Evolutionary conservation across 2,113 vertebrate species (phyloP).

Genomic region (Cyanistes caeruleus): DNA sequence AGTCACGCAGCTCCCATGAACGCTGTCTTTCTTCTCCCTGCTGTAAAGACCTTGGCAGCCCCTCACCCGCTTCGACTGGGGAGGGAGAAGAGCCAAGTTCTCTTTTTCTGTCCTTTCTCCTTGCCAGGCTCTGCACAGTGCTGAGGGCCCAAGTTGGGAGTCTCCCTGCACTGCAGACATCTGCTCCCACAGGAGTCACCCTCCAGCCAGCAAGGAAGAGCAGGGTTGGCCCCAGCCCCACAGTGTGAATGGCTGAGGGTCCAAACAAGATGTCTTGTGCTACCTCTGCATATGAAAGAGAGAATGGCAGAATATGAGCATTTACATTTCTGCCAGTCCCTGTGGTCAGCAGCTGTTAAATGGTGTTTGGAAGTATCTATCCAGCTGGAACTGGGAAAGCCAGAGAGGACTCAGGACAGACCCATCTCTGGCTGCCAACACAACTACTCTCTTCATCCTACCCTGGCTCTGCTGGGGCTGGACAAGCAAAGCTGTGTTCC

Average conservation of each 20-base stretch:
- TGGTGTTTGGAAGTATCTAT: background rate
- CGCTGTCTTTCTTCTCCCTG: background rate
- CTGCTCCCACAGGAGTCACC: background rate
- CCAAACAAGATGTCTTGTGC: background rate
- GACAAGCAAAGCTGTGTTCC: background rate
- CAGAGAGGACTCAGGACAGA: background rate
- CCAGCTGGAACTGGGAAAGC: background rate
- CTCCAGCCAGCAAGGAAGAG: rapidly evolving
- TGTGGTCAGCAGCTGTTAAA: constrained; percentile 4
- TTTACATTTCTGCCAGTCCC: background rate
- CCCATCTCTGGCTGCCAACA: background rate
- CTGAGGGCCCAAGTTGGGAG: background rate
- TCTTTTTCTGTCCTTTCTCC: background rate
- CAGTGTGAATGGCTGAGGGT: rapidly evolving
- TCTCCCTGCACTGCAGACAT: background rate
- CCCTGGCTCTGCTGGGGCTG: background rate
- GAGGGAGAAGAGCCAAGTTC: background rate
- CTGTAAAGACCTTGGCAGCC: constrained; percentile 3
- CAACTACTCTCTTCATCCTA: background rate
- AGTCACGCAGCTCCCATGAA: constrained; percentile 25
- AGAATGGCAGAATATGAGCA: background rate
- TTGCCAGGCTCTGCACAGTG: background rate
- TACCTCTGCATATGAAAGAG: rapidly evolving
- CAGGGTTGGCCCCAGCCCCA: background rate
- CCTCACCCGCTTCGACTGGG: background rate